A percentile compares a stretch with the other conserved stretches of the same genome.
These are phyloP conservation scores for Salpingus planirostris DNA, from an alignment of 2,888 invertebrate genomes.

Conservation along the genomic window DNA sequence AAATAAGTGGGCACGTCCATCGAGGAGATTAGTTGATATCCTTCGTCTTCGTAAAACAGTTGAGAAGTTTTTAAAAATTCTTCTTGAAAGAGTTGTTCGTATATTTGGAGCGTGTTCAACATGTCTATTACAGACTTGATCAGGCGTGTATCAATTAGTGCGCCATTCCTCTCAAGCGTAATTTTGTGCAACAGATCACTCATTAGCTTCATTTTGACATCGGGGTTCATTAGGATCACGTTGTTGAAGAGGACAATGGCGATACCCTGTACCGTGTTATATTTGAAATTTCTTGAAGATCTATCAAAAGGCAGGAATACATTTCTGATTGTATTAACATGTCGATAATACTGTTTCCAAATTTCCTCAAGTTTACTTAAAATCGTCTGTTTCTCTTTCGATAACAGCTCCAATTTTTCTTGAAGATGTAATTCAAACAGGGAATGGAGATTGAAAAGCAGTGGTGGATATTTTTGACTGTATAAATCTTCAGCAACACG, in stretches of 20 bases:
- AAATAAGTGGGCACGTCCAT: conserved; percentile 84
- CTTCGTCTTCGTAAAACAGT: conserved; percentile 81
- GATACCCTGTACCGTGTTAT: conserved; percentile 86
- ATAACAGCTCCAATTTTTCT: conserved; percentile 74
- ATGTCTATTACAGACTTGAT: conserved; percentile 86
- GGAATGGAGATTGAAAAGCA: conserved; percentile 71
- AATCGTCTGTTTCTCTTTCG: conserved; percentile 77
- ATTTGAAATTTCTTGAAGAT: conserved; percentile 87
- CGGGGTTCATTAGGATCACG: conserved; percentile 76
- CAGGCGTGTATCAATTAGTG: conserved; percentile 76
- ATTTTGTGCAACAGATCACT: conserved; percentile 83
- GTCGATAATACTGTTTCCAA: conserved; percentile 89
- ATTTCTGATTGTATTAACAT: conserved; percentile 95
- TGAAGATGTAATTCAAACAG: conserved; percentile 78
- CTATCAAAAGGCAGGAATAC: conserved; percentile 94
- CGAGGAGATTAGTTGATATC: conserved; percentile 78
- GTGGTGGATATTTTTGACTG: conserved; percentile 33
- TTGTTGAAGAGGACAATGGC: conserved; percentile 84
- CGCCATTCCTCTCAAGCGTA: conserved; percentile 82
- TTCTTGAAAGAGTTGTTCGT: conserved; percentile 73
- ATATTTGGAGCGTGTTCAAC: conserved; percentile 89
- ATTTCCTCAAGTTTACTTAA: conserved; percentile 81
- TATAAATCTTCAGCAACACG: conserved; percentile 89
- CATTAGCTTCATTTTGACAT: conserved; percentile 79
- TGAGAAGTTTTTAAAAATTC: conserved; percentile 85